Percentiles rank a stretch among this genome's conserved stretches.
Evolutionary conservation across 2,797 vertebrate genomes (phyloP).

Genomic region (Pachyuromys duprasi): DNA sequence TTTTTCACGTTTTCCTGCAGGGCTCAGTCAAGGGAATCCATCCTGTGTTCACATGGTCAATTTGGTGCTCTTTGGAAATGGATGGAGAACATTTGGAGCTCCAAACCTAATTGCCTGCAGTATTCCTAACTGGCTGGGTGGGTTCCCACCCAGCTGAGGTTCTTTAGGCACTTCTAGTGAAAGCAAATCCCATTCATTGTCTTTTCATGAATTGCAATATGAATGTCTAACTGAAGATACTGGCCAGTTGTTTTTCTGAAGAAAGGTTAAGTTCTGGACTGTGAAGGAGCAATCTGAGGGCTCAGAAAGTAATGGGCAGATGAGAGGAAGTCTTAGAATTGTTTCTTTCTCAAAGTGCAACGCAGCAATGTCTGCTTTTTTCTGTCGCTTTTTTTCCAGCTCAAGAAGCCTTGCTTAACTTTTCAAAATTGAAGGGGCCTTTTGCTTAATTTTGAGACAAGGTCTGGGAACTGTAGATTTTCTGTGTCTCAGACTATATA

Average conservation of each 20-base stretch:
- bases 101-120: constrained; percentile 50
- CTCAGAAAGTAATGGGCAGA: not conserved
- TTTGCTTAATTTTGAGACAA: constrained; percentile 11
- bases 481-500: not conserved
- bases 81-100: constrained; percentile 48
- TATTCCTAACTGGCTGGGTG: constrained; percentile 51
- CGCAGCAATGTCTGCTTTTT: not conserved
- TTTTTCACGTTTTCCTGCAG: constrained; percentile 68
- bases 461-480: not conserved
- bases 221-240: not conserved
- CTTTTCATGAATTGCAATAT: constrained; percentile 51
- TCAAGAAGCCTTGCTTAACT: not conserved
- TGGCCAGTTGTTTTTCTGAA: constrained; percentile 14
- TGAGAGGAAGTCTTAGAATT: not conserved
- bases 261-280: not conserved
- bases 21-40: constrained; percentile 64
- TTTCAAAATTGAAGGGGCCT: constrained; percentile 10
- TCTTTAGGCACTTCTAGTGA: constrained; percentile 45
- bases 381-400: fast-evolving
- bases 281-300: not conserved
- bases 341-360: not conserved
- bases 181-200: constrained; percentile 58
- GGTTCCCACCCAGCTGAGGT: constrained; percentile 45
- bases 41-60: constrained; percentile 38
- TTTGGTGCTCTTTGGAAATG: constrained; percentile 60